Evolutionary conservation across 2,113 vertebrate genomes (phyloP), one percentile per base, ranked within the genome.

Genomic region (Rhodinocichla rosea): DNA sequence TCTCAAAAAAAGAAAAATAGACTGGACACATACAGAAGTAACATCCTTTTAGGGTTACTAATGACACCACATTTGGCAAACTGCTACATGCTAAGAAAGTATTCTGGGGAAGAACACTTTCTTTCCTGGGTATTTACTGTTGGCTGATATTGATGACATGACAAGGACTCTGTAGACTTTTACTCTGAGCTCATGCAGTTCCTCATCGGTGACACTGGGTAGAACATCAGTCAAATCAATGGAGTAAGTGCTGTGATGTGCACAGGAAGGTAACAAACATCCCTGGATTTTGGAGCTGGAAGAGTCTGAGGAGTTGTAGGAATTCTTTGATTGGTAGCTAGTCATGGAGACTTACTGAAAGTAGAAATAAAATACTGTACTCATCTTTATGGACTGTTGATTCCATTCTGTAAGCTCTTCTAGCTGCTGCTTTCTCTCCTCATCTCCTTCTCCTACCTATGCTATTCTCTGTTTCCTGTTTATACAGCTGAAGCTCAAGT

Each of bases 91-190:
- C 42, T 63, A 74, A 67, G 56, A 56, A 80, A 74, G 50, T 50
- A 63, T 67, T 60, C 50, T 57, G 22, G 10, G 71, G 23, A 76
- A 92, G 44, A 59, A 39, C 21, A 42, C 17, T 40, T 86, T 63
- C n/a, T 60, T 87, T 78, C 37, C 47, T 27, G 14, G 7, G 14
- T 73, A 56, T 82, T 76, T 69, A 47, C 49, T 68, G 24, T 60
- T 80, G 30, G 56, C 16, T 73, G 40, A 59, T 86, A 88, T 0
- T 49, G 44, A 55, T 68, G 81, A 44, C 30, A 73, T 28, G n/a
- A 80, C 33, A 64, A 10, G 15, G 40, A 47, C 30, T 83, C 70
- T 0, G 0, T 0, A 75, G 26, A 68, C 14, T 28, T 70, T 28
- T 79, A 30, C 30, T 71, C 37, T 78, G 28, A 87, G 81, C 17